phyloP scores from a whole-genome alignment of 2,797 vertebrate genomes.

The Acrossocheilus fasciatus region DNA sequence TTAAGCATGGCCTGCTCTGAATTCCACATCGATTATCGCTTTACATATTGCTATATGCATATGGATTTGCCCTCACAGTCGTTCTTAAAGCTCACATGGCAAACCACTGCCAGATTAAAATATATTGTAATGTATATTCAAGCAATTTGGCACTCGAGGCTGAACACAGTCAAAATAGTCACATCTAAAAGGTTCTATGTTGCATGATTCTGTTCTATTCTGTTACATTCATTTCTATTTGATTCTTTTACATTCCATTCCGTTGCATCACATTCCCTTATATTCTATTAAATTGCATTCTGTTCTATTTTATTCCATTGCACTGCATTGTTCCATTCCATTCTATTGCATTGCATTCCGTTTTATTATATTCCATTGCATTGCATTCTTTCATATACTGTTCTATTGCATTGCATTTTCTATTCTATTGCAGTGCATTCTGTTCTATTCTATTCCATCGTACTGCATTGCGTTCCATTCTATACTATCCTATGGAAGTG shows the following conservation, averaged over 20 bases:
- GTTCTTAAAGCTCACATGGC: background rate
- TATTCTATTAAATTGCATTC: background rate
- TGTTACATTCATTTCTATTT: background rate
- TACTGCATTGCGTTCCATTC: background rate
- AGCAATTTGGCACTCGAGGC: background rate
- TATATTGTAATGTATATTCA: background rate
- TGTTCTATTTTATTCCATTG: background rate
- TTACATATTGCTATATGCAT: background rate
- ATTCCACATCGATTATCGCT: background rate
- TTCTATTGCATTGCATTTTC: background rate
- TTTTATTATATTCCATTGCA: background rate
- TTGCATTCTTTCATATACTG: background rate
- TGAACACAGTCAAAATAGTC: background rate
- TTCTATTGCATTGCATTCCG: background rate
- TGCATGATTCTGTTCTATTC: background rate
- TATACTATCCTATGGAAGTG: background rate
- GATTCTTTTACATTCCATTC: background rate
- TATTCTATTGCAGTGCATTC: background rate
- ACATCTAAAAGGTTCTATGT: background rate
- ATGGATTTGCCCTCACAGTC: background rate
- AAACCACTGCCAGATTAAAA: background rate
- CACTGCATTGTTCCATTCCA: background rate
- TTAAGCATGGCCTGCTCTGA: conserved; percentile 76
- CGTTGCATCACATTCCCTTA: background rate
- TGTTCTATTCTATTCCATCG: background rate